These are phyloP conservation scores for Dicyrtoma fusca DNA, from an alignment of 2,888 invertebrate species.

Conservation along the genomic window DNA sequence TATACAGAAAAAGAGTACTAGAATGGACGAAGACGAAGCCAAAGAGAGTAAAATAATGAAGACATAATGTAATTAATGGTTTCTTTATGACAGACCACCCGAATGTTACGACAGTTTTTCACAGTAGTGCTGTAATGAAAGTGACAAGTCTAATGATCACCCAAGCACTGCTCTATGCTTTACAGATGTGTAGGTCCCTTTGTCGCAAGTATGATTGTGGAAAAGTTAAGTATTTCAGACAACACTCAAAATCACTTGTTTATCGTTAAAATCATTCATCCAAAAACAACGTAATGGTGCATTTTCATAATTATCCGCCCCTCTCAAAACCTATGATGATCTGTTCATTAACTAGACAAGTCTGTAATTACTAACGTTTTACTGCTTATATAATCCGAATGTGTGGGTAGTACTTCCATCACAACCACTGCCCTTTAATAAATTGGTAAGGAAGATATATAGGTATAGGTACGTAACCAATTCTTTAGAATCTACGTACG, in stretches of 20 bases:
- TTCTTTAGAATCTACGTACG: no score
- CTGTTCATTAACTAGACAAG: no score
- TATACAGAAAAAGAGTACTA: no score
- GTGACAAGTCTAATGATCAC: conserved; percentile 41
- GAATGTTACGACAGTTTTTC: conserved; percentile 40
- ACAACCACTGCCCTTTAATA: no score
- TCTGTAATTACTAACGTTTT: no score
- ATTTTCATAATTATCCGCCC: conserved; percentile 1
- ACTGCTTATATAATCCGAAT: no score
- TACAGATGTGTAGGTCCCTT: conserved; percentile 26
- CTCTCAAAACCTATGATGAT: no score
- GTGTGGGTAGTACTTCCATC: no score
- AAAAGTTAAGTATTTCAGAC: neutral
- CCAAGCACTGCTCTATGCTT: conserved; percentile 25
- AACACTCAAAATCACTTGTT: conserved; percentile 28
- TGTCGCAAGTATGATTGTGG: neutral
- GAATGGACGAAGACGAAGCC: no score
- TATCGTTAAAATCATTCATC: conserved; percentile 32
- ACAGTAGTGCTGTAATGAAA: conserved; percentile 16
- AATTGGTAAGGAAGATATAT: no score
- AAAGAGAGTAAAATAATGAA: no score
- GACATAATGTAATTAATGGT: conserved; percentile 31
- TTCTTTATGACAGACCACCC: conserved; percentile 17
- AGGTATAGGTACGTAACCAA: no score
- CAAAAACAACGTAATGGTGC: conserved; percentile 16